Base-by-base conservation (phyloP, 2,888 invertebrate genomes). In the Chromoteleia sp. region DNA sequence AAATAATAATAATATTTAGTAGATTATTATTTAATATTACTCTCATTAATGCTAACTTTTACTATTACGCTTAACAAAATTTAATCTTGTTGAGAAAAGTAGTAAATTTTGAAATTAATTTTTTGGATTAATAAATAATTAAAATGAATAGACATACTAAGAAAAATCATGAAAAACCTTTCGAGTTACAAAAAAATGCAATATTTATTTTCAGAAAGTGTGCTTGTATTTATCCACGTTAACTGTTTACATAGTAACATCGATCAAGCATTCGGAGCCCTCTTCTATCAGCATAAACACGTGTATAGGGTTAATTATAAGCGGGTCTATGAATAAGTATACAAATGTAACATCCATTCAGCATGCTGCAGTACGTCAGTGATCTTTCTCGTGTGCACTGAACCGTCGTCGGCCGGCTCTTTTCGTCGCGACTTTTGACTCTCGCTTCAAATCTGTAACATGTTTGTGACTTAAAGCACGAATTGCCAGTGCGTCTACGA, bases 311-410 rank as follows among this genome's bases (percentile, higher is more conserved):
- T 81, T 77, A 81, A 81, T 76, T 73, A 77, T 77, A 73, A 67
- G 68, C 56, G 75, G 50, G 33, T 80, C 80, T 80, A 77, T 58
- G 77, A 82, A 71, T 73, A 77, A 76, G 76, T 76, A 73, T 81
- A 81, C 74, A 82, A 82, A 82, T 78, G 76, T 78, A 82, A 73
- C 77, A 52, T 77, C 73, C 81, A 77, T 79, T 79, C 52, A 70
- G 77, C 79, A 75, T 50, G 77, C 67, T 68, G 79, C 82, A 82
- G 82, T 82, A 75, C 82, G 82, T 79, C 71, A 67, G 82, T 61
- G 82, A 73, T 78, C 82, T 76, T 82, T 50, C 79, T 75, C 61
- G 74, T 73, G 81, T 74, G 74, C 81, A 74, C 76, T 82, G 73
- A 77, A 74, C 77, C 43, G 63, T 67, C 61, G 67, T 50, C 68